Evolutionary conservation across 2,113 vertebrate genomes (phyloP).

Genomic region (Myotis lucifugus): DNA sequence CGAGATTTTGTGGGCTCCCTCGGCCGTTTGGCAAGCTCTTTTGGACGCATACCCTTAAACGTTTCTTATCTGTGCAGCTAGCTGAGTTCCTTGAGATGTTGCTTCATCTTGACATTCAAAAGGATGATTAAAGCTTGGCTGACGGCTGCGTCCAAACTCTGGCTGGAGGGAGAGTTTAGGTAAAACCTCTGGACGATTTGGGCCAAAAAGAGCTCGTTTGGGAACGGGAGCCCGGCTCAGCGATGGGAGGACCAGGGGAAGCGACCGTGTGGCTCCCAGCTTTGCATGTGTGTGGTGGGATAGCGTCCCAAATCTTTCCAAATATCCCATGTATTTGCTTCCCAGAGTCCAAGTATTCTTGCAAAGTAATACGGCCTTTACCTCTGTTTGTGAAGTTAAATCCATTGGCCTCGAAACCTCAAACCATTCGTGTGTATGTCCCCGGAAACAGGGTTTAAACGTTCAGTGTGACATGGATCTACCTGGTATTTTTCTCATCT

Average conservation of each 20-base stretch:
- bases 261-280: background rate
- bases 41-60: background rate
- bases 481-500: background rate
- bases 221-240: background rate
- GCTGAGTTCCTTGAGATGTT: slow-evolving; percentile 45
- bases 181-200: background rate
- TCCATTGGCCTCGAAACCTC: background rate
- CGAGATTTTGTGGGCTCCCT: background rate
- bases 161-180: background rate
- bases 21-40: slow-evolving; percentile 10
- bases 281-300: background rate
- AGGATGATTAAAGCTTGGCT: background rate
- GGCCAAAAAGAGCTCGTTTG: background rate
- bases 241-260: background rate
- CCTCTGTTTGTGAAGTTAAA: background rate
- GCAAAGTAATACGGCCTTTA: background rate
- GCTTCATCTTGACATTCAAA: slow-evolving; percentile 4
- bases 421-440: background rate
- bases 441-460: background rate
- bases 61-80: background rate
- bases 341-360: background rate
- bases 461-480: background rate
- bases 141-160: background rate
- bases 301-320: slow-evolving; percentile 3
- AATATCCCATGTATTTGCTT: background rate